These are phyloP conservation scores for Mythimna ferrago DNA, from an alignment of 2,888 invertebrate species.

Conservation along the genomic window DNA sequence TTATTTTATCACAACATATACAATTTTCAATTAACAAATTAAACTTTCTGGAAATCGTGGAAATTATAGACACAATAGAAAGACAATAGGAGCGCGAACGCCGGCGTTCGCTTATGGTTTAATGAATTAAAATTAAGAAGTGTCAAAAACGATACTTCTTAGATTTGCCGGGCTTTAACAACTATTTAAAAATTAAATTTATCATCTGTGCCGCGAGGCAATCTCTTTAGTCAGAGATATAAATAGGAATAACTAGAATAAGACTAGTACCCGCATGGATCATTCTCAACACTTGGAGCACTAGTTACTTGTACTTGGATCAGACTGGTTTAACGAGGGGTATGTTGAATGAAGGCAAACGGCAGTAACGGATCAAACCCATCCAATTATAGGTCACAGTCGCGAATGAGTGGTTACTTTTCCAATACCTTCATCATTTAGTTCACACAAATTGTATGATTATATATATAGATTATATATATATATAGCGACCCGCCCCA, in stretches of 20 bases:
- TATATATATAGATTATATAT: no score
- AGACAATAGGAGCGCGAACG: no score
- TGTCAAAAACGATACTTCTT: no score
- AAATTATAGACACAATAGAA: no score
- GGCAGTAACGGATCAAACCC: background rate
- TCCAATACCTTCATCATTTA: background rate
- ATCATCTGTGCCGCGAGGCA: constrained; percentile 23
- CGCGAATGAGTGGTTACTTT: background rate
- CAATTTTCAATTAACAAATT: no score
- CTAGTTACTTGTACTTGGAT: background rate
- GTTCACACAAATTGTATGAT: background rate
- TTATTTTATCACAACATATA: no score
- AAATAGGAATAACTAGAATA: constrained; percentile 44
- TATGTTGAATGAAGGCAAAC: background rate
- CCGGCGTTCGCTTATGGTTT: no score
- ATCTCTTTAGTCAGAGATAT: constrained; percentile 43
- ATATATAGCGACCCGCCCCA: no score
- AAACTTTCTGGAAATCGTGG: no score
- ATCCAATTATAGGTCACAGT: background rate
- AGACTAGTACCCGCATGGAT: constrained; percentile 21
- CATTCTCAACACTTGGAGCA: background rate
- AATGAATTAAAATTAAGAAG: no score
- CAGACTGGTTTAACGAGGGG: background rate
- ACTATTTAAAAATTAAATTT: constrained; percentile 13
- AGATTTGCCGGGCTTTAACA: no score